These are phyloP conservation scores for Xestia xanthographa DNA, from an alignment of 2,888 invertebrate species.

Conservation along the genomic window DNA sequence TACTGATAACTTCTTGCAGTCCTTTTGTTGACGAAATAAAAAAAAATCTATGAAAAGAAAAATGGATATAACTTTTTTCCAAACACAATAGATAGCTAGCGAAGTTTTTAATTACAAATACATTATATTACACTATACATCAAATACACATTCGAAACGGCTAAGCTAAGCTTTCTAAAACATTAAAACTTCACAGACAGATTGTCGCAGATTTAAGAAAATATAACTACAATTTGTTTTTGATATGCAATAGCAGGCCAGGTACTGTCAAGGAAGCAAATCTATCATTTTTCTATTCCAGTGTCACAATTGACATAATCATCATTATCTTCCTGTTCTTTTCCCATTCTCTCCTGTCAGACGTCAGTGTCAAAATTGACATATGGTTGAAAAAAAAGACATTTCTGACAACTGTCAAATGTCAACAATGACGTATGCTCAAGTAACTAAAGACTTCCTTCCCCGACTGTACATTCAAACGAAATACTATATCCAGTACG, in stretches of 20 bases:
- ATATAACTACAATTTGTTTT: slow-evolving; percentile 62
- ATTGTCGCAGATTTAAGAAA: slow-evolving; percentile 56
- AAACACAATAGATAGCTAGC: slow-evolving; percentile 35
- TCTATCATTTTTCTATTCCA: neutral
- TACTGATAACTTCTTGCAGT: neutral
- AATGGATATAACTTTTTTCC: neutral
- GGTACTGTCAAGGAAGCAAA: slow-evolving; percentile 52
- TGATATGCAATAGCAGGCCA: slow-evolving; percentile 66
- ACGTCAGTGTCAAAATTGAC: neutral
- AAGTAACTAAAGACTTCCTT: slow-evolving; percentile 23
- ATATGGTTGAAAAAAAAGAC: neutral
- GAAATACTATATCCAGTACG: slow-evolving; percentile 26
- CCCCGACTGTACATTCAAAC: slow-evolving; percentile 49
- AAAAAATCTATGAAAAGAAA: neutral
- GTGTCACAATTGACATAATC: neutral
- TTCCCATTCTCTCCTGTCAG: neutral
- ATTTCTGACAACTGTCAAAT: neutral
- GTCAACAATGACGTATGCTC: slow-evolving; percentile 2
- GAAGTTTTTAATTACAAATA: slow-evolving; percentile 52
- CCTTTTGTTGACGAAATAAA: neutral
- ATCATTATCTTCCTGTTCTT: neutral
- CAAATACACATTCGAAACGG: slow-evolving; percentile 71
- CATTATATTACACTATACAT: slow-evolving; percentile 69
- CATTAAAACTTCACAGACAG: slow-evolving; percentile 48
- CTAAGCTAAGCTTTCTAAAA: slow-evolving; percentile 62